Base-by-base conservation (phyloP, 2,113 vertebrate species). In the Python bivittatus region DNA sequence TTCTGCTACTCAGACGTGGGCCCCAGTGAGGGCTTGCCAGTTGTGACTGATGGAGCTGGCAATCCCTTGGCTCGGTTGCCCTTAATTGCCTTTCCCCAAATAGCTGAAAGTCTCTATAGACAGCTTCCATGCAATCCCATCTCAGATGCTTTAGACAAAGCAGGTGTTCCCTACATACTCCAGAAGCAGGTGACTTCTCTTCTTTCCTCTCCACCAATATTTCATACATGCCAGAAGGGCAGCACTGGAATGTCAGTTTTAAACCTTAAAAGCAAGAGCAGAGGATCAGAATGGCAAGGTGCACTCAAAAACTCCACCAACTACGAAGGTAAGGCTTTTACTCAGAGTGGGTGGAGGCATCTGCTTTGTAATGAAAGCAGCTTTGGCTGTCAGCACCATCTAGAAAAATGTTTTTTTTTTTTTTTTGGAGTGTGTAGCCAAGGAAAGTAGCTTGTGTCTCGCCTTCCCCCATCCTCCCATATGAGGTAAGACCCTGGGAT, bases 401-500 rank as follows among this genome's bases (percentile, higher is more conserved):
- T 84, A 97, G 96, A 97, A 97, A 98, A 98, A 98, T 97, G 96
- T 96, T 96, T 93, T 92, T 94, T 13, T 96, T 93, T 90, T 94
- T 96, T 95, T 88, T 94, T 95, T 95, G 94, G 90, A 93, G 92
- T 56, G 72, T 88, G 64, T 91, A 93, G 97, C 93, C 1, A 23
- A 95, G 96, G 94, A 95, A 97, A 97, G 97, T 96, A 95, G 96
- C 95, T 20, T 79, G n/a, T 38, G 68, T 96, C 91, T 57, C 29
- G 1, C 94, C 6, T 56, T 2, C 84, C 11, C 13, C 13, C 38
- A 25, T 1, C 58, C 42, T 56, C 95, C 95, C 96, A 95, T 95
- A 97, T 97, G 97, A 97, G 97, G 97, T 97, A 97, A 98, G 97
- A 98, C 97, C 89, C 95, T 95, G 93, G 88, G 96, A 98, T 98